phyloP scores from a whole-genome alignment of 2,888 invertebrate species.

The Tachina lurida region DNA sequence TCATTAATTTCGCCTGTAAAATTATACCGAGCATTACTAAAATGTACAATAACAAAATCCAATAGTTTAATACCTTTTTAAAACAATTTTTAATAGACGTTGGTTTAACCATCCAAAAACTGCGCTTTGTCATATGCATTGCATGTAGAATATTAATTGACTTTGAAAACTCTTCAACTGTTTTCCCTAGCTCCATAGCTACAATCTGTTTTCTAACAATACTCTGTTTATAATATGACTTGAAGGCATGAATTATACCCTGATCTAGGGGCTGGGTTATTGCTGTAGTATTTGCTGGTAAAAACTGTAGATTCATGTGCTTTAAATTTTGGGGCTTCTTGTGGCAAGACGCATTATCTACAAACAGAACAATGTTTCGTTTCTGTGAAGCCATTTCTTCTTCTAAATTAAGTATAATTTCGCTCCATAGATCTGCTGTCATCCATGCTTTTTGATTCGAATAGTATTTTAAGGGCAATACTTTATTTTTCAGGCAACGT shows the following conservation, averaged over 20 bases:
- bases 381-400: conserved; percentile 48
- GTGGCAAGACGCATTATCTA: conserved; percentile 44
- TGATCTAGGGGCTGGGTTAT: conserved; percentile 45
- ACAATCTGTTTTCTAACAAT: too few relatives aligned
- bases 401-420: conserved; percentile 51
- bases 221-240: not conserved
- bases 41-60: conserved; percentile 33
- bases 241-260: conserved; percentile 50
- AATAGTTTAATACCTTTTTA: too few relatives aligned
- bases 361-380: conserved; percentile 49
- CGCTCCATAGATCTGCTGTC: not conserved
- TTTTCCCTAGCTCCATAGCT: too few relatives aligned
- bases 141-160: too few relatives aligned
- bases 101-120: too few relatives aligned
- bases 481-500: too few relatives aligned
- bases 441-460: too few relatives aligned
- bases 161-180: too few relatives aligned
- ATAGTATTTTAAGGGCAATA: too few relatives aligned
- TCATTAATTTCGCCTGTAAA: conserved; percentile 45
- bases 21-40: conserved; percentile 47
- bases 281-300: conserved; percentile 54
- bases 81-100: too few relatives aligned
- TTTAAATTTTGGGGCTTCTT: conserved; percentile 42
- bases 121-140: too few relatives aligned
- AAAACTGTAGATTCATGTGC: conserved; percentile 31